Conservation (phyloP, 37 sponge, comb jelly and placozoan species). For the Agelas oroides region DNA sequence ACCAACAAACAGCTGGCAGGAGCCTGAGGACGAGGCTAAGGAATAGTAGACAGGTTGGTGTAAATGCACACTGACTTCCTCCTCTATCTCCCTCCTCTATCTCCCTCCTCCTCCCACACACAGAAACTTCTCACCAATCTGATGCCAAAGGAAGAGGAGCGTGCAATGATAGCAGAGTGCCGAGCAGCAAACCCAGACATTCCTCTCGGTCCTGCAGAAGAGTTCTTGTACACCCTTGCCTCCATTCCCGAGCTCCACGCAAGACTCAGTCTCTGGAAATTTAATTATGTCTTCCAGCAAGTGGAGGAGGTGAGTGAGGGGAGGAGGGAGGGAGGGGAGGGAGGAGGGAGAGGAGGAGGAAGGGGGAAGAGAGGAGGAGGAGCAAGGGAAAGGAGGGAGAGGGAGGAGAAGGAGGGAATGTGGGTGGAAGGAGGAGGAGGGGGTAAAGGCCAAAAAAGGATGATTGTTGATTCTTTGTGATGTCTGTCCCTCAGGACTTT, state of each 20-base stretch:
- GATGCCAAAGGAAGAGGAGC: slow-evolving; percentile 87
- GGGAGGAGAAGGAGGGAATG: background rate
- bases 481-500: slow-evolving; percentile 68
- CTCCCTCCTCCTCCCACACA: background rate
- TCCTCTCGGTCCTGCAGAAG: slow-evolving; percentile 89
- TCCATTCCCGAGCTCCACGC: slow-evolving; percentile 87
- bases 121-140: slow-evolving; percentile 78
- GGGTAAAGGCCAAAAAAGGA: no score
- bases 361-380: background rate
- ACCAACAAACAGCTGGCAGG: no score
- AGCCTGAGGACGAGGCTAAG: no score
- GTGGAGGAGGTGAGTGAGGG: slow-evolving; percentile 85
- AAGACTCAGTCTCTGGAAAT: slow-evolving; percentile 89
- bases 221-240: slow-evolving; percentile 87
- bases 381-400: background rate
- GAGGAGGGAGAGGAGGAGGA: background rate
- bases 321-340: background rate
- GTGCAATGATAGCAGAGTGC: slow-evolving; percentile 72
- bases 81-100: background rate
- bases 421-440: no score
- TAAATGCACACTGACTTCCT: background rate
- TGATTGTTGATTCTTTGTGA: no score
- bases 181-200: slow-evolving; percentile 76
- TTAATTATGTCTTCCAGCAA: slow-evolving; percentile 82
- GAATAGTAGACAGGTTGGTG: no score